Evolutionary conservation across 2,888 invertebrate species (phyloP), one percentile per base, ranked within the genome.

Genomic region (Phrixothrix hirtus): DNA sequence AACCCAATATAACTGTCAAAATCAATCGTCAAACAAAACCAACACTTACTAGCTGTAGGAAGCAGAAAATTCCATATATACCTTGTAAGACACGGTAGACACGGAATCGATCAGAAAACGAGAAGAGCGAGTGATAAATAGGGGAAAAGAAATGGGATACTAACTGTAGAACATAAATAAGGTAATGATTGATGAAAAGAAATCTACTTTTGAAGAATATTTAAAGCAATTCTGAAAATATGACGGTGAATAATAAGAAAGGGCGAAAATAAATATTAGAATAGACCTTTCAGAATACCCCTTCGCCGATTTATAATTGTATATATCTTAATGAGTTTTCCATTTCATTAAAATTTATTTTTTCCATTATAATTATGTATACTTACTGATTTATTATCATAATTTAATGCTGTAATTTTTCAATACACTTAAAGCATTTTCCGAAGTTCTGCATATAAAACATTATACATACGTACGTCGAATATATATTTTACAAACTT

Each of bases 111-210:
- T 55, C 47, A 50, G 51, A 35, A 44, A 47, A 51, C 54, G 43
- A 15, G 42, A 44, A 54, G 34, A 45, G 31, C 29, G 26, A 15
- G 51, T 48, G 54, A 55, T 55, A 57, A 55, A 55, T 55, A 55
- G 51, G 38, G 47, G 44, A 47, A 54, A 53, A 49, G 54, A 42
- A 57, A 57, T 46, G 39, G 55, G 57, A 51, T 51, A 57, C 47
- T 57, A 59, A 61, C 15, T 57, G 55, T 55, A 54, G 56, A 42
- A 55, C 51, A 61, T 55, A 61, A 59, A 61, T 61, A 61, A 59
- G 49, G 52, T 48, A 54, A 61, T 61, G 59, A 60, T 60, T 55
- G 60, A 60, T 60, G 58, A 44, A 41, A 50, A 46, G 37, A 48
- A 48, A 41, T 43, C 29, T 21, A 41, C 35, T 12, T 29, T n/a